A percentile compares a stretch with the other conserved stretches of the same genome.
Evolutionary conservation across 2,113 vertebrate genomes (phyloP).

Genomic region (Oxyruncus cristatus): DNA sequence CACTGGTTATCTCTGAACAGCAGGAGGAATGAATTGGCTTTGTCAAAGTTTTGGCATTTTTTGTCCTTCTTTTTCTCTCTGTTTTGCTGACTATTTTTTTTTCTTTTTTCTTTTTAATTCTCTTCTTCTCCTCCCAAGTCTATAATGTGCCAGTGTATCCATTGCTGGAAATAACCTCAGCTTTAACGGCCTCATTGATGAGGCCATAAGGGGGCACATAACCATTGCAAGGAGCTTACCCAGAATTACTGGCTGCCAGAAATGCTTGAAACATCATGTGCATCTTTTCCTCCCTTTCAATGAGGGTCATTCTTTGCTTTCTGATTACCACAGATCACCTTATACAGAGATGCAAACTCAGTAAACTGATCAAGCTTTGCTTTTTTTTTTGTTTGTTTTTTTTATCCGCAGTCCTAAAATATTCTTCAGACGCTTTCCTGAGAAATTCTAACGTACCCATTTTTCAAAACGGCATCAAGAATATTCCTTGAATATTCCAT

Average conservation of each 20-base stretch:
- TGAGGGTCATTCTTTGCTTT: constrained; percentile 6
- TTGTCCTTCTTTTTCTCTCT: neutral
- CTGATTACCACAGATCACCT: neutral
- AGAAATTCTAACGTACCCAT: neutral
- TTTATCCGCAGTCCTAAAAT: neutral
- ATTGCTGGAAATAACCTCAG: constrained; percentile 8
- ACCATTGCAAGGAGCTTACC: constrained; percentile 17
- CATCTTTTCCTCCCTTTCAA: neutral
- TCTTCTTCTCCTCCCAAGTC: neutral
- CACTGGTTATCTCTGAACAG: neutral
- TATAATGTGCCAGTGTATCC: neutral
- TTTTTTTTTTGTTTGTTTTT: neutral
- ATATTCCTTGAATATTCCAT: neutral
- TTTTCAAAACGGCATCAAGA: neutral
- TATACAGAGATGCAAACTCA: neutral
- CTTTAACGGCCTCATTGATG: constrained; percentile 35
- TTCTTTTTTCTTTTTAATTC: neutral
- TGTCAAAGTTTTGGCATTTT: neutral
- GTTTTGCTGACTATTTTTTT: neutral
- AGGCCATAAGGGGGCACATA: constrained; percentile 39
- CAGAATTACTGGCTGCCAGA: neutral
- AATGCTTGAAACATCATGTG: neutral
- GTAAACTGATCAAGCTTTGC: neutral
- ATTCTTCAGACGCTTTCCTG: neutral
- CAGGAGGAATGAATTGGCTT: neutral